Conservation (phyloP, 2,888 invertebrate species). For the Minunthozetes semirufus region DNA sequence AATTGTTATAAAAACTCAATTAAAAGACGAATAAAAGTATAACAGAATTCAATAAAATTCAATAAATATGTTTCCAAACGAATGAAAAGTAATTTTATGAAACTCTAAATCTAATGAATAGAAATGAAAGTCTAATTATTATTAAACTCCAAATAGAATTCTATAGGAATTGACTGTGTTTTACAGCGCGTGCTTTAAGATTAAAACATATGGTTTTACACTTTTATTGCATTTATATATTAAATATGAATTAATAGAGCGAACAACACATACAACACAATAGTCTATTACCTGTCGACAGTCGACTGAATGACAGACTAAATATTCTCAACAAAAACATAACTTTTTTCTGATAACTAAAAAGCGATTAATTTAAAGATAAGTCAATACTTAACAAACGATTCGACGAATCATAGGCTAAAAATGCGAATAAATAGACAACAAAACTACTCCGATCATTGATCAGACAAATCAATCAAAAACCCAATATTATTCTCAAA, state of each 20-base stretch:
- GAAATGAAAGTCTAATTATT: too few relatives aligned
- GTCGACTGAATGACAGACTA: background rate
- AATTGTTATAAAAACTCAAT: too few relatives aligned
- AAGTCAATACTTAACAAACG: background rate
- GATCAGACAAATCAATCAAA: background rate
- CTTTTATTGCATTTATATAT: background rate
- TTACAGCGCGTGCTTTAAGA: slow-evolving; percentile 17
- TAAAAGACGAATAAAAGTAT: too few relatives aligned
- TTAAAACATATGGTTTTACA: slow-evolving; percentile 21
- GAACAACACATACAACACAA: background rate
- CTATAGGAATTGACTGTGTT: background rate
- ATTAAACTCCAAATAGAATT: background rate
- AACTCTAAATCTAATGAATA: too few relatives aligned
- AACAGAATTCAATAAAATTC: too few relatives aligned
- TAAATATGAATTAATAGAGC: slow-evolving; percentile 3
- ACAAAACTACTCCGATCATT: background rate
- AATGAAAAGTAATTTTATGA: too few relatives aligned
- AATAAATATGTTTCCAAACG: too few relatives aligned
- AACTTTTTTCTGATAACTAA: background rate
- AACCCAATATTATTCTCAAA: background rate
- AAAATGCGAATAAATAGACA: background rate
- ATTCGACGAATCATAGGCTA: background rate
- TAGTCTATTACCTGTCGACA: background rate
- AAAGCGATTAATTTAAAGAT: background rate
- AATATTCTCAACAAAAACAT: background rate